phyloP scores from a whole-genome alignment of 2,797 vertebrate species.

The Kryptolebias ocellatus region DNA sequence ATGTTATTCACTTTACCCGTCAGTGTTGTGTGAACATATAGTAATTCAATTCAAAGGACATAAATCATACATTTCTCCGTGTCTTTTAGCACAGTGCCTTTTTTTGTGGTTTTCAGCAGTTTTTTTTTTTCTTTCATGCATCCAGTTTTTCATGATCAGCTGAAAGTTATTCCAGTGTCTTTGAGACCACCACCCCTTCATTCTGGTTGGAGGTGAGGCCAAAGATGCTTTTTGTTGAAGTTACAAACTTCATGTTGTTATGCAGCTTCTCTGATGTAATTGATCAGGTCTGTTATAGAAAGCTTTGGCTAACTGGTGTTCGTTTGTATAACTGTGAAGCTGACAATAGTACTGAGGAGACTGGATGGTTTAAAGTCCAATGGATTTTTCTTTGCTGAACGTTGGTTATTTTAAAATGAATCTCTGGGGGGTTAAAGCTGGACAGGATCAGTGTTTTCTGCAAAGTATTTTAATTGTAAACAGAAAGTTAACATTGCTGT shows the following conservation, averaged over 20 bases:
- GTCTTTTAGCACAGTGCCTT: not conserved
- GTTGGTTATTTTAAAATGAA: not conserved
- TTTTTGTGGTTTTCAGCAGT: not conserved
- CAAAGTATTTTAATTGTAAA: too few species aligned
- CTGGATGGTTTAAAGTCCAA: slow-evolving; percentile 54
- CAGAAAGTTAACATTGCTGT: too few species aligned
- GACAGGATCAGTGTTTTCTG: not conserved
- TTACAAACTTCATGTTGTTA: slow-evolving; percentile 52
- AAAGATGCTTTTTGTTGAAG: slow-evolving; percentile 58
- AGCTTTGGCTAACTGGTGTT: slow-evolving; percentile 10
- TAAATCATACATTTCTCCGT: not conserved
- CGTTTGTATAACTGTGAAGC: slow-evolving; percentile 70
- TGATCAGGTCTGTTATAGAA: slow-evolving; percentile 60
- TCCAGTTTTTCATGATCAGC: not conserved
- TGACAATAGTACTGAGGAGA: slow-evolving; percentile 32
- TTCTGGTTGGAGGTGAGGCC: slow-evolving; percentile 24
- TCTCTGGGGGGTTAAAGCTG: not conserved
- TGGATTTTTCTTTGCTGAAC: slow-evolving; percentile 17
- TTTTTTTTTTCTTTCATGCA: not conserved
- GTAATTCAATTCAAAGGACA: not conserved
- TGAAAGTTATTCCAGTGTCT: slow-evolving; percentile 1
- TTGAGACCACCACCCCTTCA: not conserved
- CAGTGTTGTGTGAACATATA: not conserved
- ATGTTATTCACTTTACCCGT: not conserved
- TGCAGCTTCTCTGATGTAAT: slow-evolving; percentile 59